A percentile compares a stretch with the other conserved stretches of the same genome.
Evolutionary conservation across 2,797 vertebrate species (phyloP).

Genomic region (Lacerta bilineata): DNA sequence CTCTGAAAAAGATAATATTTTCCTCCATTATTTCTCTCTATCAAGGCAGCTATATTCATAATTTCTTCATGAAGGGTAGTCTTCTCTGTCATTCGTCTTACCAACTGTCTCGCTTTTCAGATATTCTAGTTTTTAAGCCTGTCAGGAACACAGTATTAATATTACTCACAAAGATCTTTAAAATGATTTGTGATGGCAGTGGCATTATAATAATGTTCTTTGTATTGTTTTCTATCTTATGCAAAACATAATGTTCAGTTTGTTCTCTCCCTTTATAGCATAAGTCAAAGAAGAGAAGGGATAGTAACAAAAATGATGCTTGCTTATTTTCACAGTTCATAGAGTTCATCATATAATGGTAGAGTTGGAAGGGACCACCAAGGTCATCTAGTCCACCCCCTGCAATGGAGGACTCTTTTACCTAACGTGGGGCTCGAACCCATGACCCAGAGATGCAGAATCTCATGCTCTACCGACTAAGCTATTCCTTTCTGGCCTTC

Average conservation of each 20-base stretch:
- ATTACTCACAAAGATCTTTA: slow-evolving; percentile 12
- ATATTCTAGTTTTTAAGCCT: slow-evolving; percentile 1
- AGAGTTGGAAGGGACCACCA: too few species aligned
- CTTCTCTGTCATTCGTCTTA: slow-evolving; percentile 16
- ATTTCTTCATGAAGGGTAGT: not conserved
- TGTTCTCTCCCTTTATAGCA: not conserved
- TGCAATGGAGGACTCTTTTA: too few species aligned
- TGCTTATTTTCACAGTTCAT: not conserved
- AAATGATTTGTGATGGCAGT: slow-evolving; percentile 18
- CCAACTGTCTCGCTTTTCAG: not conserved
- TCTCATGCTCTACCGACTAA: too few species aligned
- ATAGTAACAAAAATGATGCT: not conserved
- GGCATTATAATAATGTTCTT: slow-evolving; percentile 18
- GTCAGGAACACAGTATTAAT: not conserved
- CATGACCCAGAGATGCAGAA: too few species aligned
- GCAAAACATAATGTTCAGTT: slow-evolving; percentile 10
- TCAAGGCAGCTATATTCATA: not conserved
- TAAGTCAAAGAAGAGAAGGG: not conserved
- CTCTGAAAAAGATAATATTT: not conserved
- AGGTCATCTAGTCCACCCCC: too few species aligned
- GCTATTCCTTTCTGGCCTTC: not conserved
- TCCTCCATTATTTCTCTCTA: not conserved
- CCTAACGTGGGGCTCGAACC: too few species aligned
- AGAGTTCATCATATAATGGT: too few species aligned
- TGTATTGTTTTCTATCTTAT: slow-evolving; percentile 4